A percentile compares a stretch with the other conserved stretches of the same genome.
Conservation (phyloP, 2,888 invertebrate species). For the Crioceris asparagi region DNA sequence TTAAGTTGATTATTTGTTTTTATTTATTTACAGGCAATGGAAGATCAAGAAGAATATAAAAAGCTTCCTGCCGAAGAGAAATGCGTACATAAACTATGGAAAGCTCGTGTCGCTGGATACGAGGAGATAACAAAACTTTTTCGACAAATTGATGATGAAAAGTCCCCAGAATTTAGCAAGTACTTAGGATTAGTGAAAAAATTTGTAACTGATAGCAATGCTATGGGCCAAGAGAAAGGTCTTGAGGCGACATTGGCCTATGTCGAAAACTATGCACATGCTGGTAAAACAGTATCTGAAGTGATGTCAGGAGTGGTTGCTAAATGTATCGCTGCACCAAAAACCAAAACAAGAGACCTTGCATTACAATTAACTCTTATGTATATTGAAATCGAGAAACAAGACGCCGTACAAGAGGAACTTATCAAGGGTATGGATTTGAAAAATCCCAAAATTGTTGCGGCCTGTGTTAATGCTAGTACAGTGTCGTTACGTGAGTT, state of each 20-base stretch:
- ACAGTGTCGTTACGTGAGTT: constrained; percentile 77
- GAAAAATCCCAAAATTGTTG: constrained; percentile 92
- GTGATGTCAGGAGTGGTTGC: constrained; percentile 66
- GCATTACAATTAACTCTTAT: constrained; percentile 81
- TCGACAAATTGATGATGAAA: constrained; percentile 80
- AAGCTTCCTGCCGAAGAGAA: constrained; percentile 83
- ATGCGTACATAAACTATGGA: constrained; percentile 92
- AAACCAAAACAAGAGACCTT: constrained; percentile 83
- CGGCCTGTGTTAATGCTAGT: constrained; percentile 68
- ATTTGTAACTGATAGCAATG: constrained; percentile 91
- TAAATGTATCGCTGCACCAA: constrained; percentile 88
- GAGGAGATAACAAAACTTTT: constrained; percentile 88
- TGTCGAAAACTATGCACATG: constrained; percentile 80
- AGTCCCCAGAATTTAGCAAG: constrained; percentile 88
- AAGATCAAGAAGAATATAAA: constrained; percentile 61
- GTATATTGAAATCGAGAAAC: constrained; percentile 94
- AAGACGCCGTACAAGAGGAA: constrained; percentile 82
- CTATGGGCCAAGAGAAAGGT: constrained; percentile 90
- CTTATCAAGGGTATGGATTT: constrained; percentile 87
- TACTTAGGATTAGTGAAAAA: constrained; percentile 86
- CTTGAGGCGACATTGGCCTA: constrained; percentile 84
- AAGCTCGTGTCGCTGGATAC: constrained; percentile 87
- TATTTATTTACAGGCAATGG: no score
- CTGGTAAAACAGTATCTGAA: constrained; percentile 81
- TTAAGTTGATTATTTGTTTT: no score